Conservation (phyloP, 1,140 invertebrate genomes). For the Antheraea mylitta region DNA sequence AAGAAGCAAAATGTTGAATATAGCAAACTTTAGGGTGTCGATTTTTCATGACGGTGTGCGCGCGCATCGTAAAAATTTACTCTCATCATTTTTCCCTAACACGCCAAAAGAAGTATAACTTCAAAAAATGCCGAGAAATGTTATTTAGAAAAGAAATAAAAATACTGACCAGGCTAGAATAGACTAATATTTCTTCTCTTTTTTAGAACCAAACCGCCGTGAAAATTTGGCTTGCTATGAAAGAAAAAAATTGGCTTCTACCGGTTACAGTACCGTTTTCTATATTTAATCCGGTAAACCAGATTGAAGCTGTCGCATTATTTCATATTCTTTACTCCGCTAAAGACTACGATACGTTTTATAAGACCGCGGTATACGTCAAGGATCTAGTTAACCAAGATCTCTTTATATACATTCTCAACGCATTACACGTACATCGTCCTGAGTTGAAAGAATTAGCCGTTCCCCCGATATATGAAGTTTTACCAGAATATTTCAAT, state of each 20-base stretch:
- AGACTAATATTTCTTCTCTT: no score
- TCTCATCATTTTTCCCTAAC: no score
- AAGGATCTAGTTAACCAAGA: constrained; percentile 80
- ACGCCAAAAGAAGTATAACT: no score
- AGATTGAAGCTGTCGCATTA: constrained; percentile 79
- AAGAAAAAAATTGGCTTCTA: constrained; percentile 75
- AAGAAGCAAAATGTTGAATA: no score
- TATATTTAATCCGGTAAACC: constrained; percentile 77
- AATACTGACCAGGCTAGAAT: no score
- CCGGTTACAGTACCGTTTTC: constrained; percentile 81
- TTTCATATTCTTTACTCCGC: constrained; percentile 84
- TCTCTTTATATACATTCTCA: constrained; percentile 81
- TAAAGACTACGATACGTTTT: constrained; percentile 81
- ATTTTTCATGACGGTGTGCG: no score
- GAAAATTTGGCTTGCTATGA: constrained; percentile 78
- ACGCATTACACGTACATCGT: constrained; percentile 79
- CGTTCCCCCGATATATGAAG: constrained; percentile 82
- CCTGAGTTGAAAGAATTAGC: constrained; percentile 80
- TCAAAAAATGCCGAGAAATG: no score
- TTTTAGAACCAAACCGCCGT: constrained; percentile 79
- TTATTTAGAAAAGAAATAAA: no score
- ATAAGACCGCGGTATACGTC: constrained; percentile 80
- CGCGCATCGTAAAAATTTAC: no score
- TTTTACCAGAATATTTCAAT: constrained; percentile 82
- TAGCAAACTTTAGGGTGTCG: no score